Base-by-base conservation (phyloP, 2,888 invertebrate species). In the Pseudoips prasinana region DNA sequence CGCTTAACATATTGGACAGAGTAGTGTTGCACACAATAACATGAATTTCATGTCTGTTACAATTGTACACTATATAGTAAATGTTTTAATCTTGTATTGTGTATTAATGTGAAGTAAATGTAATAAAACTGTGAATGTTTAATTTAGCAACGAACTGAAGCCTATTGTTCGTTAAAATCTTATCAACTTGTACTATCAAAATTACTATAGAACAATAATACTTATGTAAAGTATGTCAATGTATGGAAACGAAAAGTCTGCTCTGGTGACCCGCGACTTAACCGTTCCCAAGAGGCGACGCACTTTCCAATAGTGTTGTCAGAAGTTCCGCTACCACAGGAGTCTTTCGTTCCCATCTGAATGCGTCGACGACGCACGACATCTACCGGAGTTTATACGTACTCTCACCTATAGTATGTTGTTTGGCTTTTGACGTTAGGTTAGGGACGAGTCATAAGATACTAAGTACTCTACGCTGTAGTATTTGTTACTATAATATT, bases 391-490 rank as follows among this genome's bases (percentile, higher is more conserved):
- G n/a, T n/a, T n/a, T n/a, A n/a, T n/a, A n/a, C n/a, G n/a, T n/a
- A n/a, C 46, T 53, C 39, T 58, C 71, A 73, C 59, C 66, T 58
- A 69, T 78, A 79, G 72, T 53, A 72, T 73, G 76, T 72, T 71
- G 71, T 85, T 78, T 78, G 79, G 86, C 87, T 88, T 88, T 87
- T 54, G 84, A 78, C 84, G 86, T 88, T 87, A 88, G 87, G 69
- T 74, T 85, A 85, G 80, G 71, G 58, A 72, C 57, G 65, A 73
- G 71, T 78, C 73, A 71, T 79, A 66, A 69, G 64, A 73, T 65
- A 73, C 59, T 64, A 71, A 72, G 67, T 80, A 74, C 64, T 71
- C 61, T 73, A 71, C 50, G 65, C 76, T 62, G 68, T 76, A 80
- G 77, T 73, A 74, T 77, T 77, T 79, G 78, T 81, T 81, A 75